Evolutionary conservation across 1,140 invertebrate species (phyloP), one percentile per base, ranked within the genome.

Genomic region (Lepidurus couesii): DNA sequence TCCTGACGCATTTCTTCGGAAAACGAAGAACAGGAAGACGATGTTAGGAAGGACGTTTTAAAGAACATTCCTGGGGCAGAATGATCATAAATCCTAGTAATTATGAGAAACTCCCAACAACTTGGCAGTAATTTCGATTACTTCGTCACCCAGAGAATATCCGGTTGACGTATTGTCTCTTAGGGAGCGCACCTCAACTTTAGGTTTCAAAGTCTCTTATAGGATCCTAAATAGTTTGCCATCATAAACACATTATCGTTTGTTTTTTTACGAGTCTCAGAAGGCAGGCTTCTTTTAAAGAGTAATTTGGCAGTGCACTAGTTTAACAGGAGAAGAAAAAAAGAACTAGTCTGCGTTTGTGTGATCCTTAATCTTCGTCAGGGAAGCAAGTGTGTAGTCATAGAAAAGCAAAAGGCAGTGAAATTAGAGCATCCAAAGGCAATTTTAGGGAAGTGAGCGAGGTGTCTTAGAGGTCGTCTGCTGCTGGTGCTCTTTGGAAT

Each of bases 81-180:
- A 34, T 34, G 34, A 4, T 34, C 2, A 34, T 34, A 34, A 34
- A 34, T 21, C 21, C 53, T 21, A 7, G 16, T 65, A 65, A 65
- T 65, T 9, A 65, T 65, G 53, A 65, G 53, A 65, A 65, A 65
- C 53, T 65, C 53, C 53, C 45, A 47, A 65, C 4, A 65, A 13
- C 8, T 65, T 13, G 8, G 53, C 8, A 65, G 1, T 21, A 65
- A 21, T 65, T 65, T 65, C n/a, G 53, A 65, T 65, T 65, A 16
- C 53, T 65, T 65, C 21, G 53, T 65, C 53, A 65, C 21, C 53
- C 53, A 4, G 34, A 34, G 1, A 65, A n/a, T 13, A 65, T 65
- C 53, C 53, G 45, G 45, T 21, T 65, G 9, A 65, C 53, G 16
- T 16, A 65, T 65, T 21, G 53, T 65, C 21, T 13, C 21, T 21